These are phyloP conservation scores for Monopis laevigella DNA, from an alignment of 2,888 invertebrate species.

Conservation along the genomic window DNA sequence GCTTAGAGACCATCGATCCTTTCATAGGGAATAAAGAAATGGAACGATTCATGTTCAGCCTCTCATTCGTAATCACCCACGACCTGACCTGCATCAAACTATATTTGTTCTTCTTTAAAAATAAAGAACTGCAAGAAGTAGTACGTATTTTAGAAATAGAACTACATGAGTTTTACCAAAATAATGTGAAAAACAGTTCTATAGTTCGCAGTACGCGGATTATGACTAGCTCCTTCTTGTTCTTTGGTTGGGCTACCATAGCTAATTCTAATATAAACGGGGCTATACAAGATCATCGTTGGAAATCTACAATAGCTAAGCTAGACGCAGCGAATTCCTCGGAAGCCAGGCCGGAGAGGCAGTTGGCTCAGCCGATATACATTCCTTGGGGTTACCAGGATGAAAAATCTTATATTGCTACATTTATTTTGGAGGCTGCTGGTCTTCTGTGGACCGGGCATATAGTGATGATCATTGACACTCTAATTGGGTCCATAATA, in stretches of 20 bases:
- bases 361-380: constrained; percentile 51
- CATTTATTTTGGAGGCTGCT: constrained; percentile 45
- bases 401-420: constrained; percentile 38
- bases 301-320: constrained; percentile 36
- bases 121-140: constrained; percentile 46
- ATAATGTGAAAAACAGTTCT: constrained; percentile 31
- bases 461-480: constrained; percentile 56
- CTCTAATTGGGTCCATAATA: constrained; percentile 52
- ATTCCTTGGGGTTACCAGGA: constrained; percentile 56
- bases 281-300: constrained; percentile 41
- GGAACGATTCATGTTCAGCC: constrained; percentile 57
- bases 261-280: constrained; percentile 48
- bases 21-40: constrained; percentile 53
- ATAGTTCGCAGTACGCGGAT: constrained; percentile 41
- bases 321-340: constrained; percentile 36
- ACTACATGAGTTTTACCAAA: constrained; percentile 45
- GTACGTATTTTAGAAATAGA: constrained; percentile 43
- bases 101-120: constrained; percentile 51
- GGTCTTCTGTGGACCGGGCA: constrained; percentile 58
- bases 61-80: constrained; percentile 57
- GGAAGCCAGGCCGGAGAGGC: constrained; percentile 31
- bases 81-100: constrained; percentile 52
- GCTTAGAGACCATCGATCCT: constrained; percentile 56
- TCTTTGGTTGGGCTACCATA: constrained; percentile 57
- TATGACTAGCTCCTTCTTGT: constrained; percentile 41